Base-by-base conservation (phyloP, 2,797 vertebrate species). In the Lycodopsis pacificus region DNA sequence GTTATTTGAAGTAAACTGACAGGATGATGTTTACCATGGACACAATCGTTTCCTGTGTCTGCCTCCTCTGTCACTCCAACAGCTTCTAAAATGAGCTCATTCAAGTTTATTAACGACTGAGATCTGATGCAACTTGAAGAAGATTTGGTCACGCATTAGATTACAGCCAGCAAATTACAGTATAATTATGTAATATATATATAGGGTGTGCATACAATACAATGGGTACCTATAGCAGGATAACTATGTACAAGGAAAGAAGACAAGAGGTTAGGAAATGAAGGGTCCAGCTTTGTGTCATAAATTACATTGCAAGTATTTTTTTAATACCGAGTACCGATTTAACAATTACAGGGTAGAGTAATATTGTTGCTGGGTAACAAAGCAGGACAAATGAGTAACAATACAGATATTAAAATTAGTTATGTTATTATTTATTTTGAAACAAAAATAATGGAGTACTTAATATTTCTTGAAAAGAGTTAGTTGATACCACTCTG, bases 1-100 rank as follows among this genome's bases (percentile, higher is more conserved):
- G 80, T 80, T 44, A 73, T 80, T 77, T 77, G 27, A 72, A 32
- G 42, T 32, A 19, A 77, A 42, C 14, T 30, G 67, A 57, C 51
- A 65, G 4, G 4, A 25, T 53, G 76, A 77, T 73, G 65, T 79
- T 76, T 49, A 42, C 19, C 56, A 9, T 38, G n/a, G 58, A 66
- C 53, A 46, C 27, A 49, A 53, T 25, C 1, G 17, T 56, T 71
- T 65, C 40, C 46, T 69, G 9, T 70, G 63, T 46, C 22, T 53
- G 57, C 25, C 36, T n/a, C n/a, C n/a, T n/a, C n/a, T 48, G 27
- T 57, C 64, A 59, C 62, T 7, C 19, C 19, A 17, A 13, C 12
- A 54, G 27, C 42, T 62, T 70, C 56, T 42, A 14, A 71, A 73
- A 71, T 66, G 15, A 32, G 20, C 46, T 42, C 12, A 48, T 36